Base-by-base conservation (phyloP, 1,140 invertebrate genomes). In the Micrasema minimum region DNA sequence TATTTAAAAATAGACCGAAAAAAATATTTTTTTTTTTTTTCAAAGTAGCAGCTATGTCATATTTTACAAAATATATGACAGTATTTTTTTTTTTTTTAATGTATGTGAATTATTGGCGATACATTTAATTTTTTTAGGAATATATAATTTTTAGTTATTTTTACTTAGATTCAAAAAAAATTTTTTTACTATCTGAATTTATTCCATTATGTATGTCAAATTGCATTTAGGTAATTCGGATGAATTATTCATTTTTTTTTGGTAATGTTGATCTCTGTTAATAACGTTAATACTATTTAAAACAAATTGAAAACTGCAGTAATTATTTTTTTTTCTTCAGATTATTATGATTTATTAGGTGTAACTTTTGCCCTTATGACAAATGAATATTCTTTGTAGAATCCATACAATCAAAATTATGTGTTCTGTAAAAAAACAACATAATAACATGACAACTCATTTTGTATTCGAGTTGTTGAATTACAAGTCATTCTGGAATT, bases 251-350 rank as follows among this genome's bases (percentile, higher is more conserved):
- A 59, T 41, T 20, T 23, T 18, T 20, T 3, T 43, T 59, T 41
- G 55, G 55, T 59, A 38, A 59, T 43, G 38, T 41, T 38, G 55
- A 59, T 59, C 55, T 59, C 37, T 59, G 14, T 35, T 59, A 14
- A 18, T 38, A 14, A 50, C 14, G 3, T 53, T 53, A n/a, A 18
- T 31, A 31, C 26, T 31, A 31, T 31, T 53, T 14, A 12, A 31
- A n/a, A n/a, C 12, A 53, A 55, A 14, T 55, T 26, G n/a, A 26
- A 55, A 31, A 31, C n/a, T n/a, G n/a, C n/a, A n/a, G n/a, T 4
- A n/a, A 26, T 31, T 35, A 55, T 14, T 35, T 31, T 26, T 37
- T 20, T 12, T 16, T 46, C 16, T 14, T 45, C 41, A n/a, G 43
- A n/a, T 46, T 7, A 16, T 14, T 6, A 46, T 16, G n/a, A 55